Evolutionary conservation across 1,140 invertebrate species (phyloP).

Genomic region (Pachyrhynchus sulphureomaculatus): DNA sequence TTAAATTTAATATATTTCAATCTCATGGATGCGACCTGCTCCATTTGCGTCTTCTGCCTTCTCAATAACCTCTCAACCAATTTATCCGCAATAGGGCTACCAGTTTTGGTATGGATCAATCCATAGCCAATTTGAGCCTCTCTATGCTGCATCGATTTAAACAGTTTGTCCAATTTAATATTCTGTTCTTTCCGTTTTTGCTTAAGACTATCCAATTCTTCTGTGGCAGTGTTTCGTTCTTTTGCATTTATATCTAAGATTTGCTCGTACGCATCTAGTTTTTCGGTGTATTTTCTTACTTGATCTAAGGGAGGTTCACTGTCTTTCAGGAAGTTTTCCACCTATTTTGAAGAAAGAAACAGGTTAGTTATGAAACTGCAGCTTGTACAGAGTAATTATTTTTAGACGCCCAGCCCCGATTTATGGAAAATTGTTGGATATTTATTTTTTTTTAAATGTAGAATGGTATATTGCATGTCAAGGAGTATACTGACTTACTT

Average conservation of each 20-base stretch:
- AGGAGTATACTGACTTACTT: too few relatives aligned
- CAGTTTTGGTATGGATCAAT: conserved; percentile 43
- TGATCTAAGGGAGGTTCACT: conserved; percentile 23
- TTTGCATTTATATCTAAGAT: conserved; percentile 22
- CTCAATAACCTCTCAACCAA: conserved; percentile 33
- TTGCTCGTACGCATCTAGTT: conserved; percentile 36
- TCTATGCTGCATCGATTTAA: conserved; percentile 29
- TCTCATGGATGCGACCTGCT: conserved; percentile 34
- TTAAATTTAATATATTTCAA: conserved; percentile 36
- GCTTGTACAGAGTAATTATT: too few relatives aligned
- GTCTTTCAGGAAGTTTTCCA: conserved; percentile 9
- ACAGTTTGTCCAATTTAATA: conserved; percentile 18
- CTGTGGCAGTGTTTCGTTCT: conserved; percentile 18
- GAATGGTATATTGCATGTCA: too few relatives aligned
- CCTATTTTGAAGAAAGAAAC: background rate
- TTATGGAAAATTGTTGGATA: too few relatives aligned
- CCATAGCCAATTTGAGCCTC: conserved; percentile 39
- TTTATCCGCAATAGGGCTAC: conserved; percentile 43
- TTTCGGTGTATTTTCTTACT: conserved; percentile 35
- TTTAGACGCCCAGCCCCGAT: too few relatives aligned
- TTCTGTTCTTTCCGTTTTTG: conserved; percentile 29
- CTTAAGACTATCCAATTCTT: conserved; percentile 32
- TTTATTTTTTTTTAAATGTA: too few relatives aligned
- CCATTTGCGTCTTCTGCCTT: conserved; percentile 30
- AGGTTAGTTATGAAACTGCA: too few relatives aligned